These are phyloP conservation scores for Buceros bicornis DNA, from an alignment of 2,797 vertebrate species.

Conservation along the genomic window DNA sequence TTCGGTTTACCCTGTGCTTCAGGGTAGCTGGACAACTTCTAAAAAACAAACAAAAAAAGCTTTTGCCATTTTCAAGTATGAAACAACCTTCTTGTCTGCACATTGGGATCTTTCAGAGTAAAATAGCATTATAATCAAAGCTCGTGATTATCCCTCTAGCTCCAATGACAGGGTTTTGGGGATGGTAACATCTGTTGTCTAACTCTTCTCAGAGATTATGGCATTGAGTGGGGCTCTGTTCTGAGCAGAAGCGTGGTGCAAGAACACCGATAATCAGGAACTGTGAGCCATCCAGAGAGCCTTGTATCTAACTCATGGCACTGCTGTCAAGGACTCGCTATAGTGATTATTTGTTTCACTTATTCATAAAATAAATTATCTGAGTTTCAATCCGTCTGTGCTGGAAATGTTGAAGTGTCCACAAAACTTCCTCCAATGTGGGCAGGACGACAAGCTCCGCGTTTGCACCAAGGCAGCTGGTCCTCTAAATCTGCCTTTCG, in stretches of 20 bases:
- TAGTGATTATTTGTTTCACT: background rate
- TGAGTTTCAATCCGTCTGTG: background rate
- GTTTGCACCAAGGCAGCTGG: constrained; percentile 32
- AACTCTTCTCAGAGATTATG: background rate
- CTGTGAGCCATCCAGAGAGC: background rate
- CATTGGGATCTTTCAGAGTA: background rate
- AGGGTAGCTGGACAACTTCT: background rate
- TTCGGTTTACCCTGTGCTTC: background rate
- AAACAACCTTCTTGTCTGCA: background rate
- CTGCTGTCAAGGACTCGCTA: background rate
- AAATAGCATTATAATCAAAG: background rate
- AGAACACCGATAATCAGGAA: background rate
- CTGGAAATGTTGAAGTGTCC: background rate
- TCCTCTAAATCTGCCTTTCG: background rate
- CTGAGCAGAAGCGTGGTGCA: background rate
- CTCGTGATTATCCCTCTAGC: background rate
- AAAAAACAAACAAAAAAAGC: no score
- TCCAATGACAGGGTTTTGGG: background rate
- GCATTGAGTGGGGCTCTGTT: background rate
- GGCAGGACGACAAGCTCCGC: background rate
- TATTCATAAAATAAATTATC: background rate
- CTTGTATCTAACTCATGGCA: background rate
- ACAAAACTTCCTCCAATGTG: background rate
- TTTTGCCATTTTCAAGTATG: background rate
- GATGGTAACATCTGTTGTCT: background rate